phyloP scores from a whole-genome alignment of 2,113 vertebrate species.

The Pelusios castaneus region DNA sequence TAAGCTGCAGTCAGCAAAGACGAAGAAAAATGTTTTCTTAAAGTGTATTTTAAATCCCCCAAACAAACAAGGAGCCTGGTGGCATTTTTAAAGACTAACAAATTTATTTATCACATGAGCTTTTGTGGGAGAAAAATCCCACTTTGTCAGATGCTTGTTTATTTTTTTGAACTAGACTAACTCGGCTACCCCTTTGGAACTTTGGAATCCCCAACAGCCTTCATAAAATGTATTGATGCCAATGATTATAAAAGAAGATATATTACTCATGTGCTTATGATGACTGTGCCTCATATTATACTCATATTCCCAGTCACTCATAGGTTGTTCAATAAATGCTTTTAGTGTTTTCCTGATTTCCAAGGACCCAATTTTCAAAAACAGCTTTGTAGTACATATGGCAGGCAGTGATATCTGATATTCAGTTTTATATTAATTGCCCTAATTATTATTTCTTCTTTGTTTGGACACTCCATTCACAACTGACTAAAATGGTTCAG shows the following conservation, averaged over 20 bases:
- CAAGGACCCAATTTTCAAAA: not conserved
- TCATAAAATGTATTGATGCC: not conserved
- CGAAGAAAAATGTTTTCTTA: conserved; percentile 19
- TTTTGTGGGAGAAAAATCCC: no score
- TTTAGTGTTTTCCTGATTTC: conserved; percentile 15
- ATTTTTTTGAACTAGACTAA: no score
- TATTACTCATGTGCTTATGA: not conserved
- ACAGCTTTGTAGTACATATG: not conserved
- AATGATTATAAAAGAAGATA: not conserved
- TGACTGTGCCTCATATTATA: conserved; percentile 8
- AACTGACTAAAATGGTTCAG: not conserved
- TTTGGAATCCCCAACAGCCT: not conserved
- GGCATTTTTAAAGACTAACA: no score
- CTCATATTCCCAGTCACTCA: conserved; percentile 1
- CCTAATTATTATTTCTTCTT: conserved; percentile 12
- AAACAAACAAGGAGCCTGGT: no score
- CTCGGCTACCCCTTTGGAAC: no score
- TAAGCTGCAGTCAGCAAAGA: not conserved
- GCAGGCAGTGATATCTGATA: not conserved
- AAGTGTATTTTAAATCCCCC: not conserved
- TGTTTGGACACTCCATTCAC: not conserved
- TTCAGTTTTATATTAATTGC: conserved; percentile 24
- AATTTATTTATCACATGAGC: no score
- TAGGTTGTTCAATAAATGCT: conserved; percentile 34
- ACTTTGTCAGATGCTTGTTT: no score